phyloP scores from a whole-genome alignment of 2,113 vertebrate genomes.

The Psilopsiagon aymara region DNA sequence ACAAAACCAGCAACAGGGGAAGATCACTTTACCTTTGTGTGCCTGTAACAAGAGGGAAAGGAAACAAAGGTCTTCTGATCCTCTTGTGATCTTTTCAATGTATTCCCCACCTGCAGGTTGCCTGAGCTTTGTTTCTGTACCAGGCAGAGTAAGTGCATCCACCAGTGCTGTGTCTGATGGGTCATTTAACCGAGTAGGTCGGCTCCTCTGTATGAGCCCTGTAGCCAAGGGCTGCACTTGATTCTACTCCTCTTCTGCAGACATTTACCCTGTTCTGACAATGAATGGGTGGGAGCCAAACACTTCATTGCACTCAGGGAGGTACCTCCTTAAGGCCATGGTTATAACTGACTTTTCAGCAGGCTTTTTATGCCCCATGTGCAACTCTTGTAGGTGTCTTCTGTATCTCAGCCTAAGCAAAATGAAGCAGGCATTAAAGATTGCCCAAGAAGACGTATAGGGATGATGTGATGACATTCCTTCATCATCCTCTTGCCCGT shows the following conservation, averaged over 20 bases:
- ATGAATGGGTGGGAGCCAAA: not conserved
- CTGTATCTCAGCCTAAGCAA: not conserved
- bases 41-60: not conserved
- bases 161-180: accelerated
- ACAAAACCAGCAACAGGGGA: not conserved
- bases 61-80: not conserved
- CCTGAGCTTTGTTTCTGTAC: not conserved
- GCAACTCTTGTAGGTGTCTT: not conserved
- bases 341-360: not conserved
- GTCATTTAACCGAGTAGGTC: not conserved
- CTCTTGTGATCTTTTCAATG: not conserved
- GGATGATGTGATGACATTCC: not conserved
- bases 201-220: accelerated
- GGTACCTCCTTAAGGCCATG: not conserved
- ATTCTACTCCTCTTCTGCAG: not conserved
- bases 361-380: not conserved
- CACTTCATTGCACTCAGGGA: not conserved
- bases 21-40: not conserved
- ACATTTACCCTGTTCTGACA: not conserved
- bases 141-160: not conserved
- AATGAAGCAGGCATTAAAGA: not conserved
- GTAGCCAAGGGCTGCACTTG: not conserved
- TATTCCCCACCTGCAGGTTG: not conserved
- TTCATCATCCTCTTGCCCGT: not conserved
- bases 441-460: not conserved